Conservation (phyloP, 2,113 vertebrate genomes). For the Elephantulus edwardii region DNA sequence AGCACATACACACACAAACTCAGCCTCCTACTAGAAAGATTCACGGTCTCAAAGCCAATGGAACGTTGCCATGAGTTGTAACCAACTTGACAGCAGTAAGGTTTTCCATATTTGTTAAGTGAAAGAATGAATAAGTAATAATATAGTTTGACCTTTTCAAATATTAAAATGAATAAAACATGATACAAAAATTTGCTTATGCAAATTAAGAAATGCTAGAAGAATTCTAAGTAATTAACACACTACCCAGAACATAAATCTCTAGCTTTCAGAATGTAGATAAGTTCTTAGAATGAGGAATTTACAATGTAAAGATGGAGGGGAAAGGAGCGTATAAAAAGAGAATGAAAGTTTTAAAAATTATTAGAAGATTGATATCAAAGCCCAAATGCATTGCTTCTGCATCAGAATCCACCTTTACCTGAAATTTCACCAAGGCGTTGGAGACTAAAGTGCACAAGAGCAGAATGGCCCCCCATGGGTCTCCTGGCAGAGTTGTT, state of each 20-base stretch:
- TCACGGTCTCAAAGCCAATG: too few relatives aligned
- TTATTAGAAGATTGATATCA: neutral
- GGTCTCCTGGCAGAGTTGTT: too few relatives aligned
- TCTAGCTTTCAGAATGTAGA: neutral
- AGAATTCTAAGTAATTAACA: neutral
- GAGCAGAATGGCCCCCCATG: too few relatives aligned
- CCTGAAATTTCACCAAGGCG: too few relatives aligned
- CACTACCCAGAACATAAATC: neutral
- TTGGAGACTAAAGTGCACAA: too few relatives aligned
- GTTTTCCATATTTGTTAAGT: neutral
- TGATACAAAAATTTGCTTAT: neutral
- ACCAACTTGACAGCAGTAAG: too few relatives aligned
- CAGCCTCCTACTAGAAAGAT: too few relatives aligned
- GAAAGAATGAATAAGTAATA: neutral
- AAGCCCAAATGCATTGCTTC: too few relatives aligned
- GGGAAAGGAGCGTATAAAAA: neutral
- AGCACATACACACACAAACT: too few relatives aligned
- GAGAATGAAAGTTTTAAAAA: neutral
- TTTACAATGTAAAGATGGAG: neutral
- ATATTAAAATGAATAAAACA: neutral
- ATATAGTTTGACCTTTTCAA: neutral
- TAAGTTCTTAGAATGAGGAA: neutral
- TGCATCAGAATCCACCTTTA: too few relatives aligned
- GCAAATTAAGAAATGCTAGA: neutral
- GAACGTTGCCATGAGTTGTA: too few relatives aligned